Evolutionary conservation across 37 sponge, comb jelly and placozoan species (phyloP), one percentile per base, ranked within the genome.

Genomic region (Lycopodina hypogea): DNA sequence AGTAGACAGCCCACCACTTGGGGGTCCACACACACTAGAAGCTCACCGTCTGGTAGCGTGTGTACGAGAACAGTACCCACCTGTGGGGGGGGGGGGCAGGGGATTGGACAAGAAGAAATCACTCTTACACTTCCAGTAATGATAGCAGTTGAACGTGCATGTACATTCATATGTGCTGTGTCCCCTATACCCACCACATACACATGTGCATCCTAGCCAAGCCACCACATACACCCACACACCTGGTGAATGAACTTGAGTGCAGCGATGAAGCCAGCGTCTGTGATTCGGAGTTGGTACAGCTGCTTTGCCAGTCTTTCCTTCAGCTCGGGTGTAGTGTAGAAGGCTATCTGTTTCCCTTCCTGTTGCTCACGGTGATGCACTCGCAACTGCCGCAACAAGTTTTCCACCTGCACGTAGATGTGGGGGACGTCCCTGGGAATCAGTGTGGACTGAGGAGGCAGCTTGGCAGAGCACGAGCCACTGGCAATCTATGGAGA

Each of bases 181-280:
- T n/a, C n/a, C n/a, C n/a, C n/a, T n/a, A n/a, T n/a, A n/a, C n/a
- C n/a, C n/a, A n/a, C n/a, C n/a, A n/a, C n/a, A n/a, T n/a, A n/a
- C n/a, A n/a, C n/a, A n/a, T n/a, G n/a, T n/a, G n/a, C n/a, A n/a
- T n/a, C n/a, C n/a, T n/a, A n/a, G n/a, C n/a, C n/a, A n/a, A n/a
- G n/a, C n/a, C n/a, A n/a, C n/a, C n/a, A n/a, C n/a, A n/a, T n/a
- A n/a, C n/a, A n/a, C n/a, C n/a, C n/a, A 36, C 6, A 7, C 14
- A 90, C 90, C 77, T 90, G 55, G 56, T 86, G 79, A 29, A 90
- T 73, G 70, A 86, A 82, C 70, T 32, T 38, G 32, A 90, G 69
- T 50, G 79, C 79, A 23, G 79, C 52, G 28, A 35, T 45, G 36
- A 90, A 42, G 74, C 78, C 87, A 3, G 12, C 15, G 0, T 53